Conservation (phyloP, 2,113 vertebrate genomes). For the Megaleporinus macrocephalus region DNA sequence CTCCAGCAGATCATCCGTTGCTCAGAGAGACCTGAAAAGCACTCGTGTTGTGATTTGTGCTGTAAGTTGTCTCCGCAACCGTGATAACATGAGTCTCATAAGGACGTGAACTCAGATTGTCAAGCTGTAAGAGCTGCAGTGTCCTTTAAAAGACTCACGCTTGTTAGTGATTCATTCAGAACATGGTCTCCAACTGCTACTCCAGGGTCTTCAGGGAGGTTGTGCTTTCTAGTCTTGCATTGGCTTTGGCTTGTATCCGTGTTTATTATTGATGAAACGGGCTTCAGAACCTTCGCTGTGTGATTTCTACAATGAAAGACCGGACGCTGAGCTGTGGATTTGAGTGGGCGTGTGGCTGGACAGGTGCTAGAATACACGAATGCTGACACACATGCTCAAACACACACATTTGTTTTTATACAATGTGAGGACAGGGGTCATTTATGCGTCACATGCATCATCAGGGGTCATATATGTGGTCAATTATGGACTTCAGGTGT, state of each 20-base stretch:
- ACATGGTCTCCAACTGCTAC: not conserved
- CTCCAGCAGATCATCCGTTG: no score
- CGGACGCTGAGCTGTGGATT: not conserved
- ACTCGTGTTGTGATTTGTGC: not conserved
- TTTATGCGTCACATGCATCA: no score
- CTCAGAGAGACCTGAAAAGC: no score
- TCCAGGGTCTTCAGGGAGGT: not conserved
- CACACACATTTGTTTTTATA: not conserved
- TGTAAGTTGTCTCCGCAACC: not conserved
- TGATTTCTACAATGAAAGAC: not conserved
- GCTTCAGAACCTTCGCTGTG: not conserved
- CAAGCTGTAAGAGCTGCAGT: not conserved
- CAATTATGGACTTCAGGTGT: no score
- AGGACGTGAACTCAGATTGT: not conserved
- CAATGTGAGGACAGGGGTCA: not conserved
- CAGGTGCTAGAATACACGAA: not conserved
- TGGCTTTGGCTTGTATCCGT: not conserved
- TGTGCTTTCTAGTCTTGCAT: not conserved
- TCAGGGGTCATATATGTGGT: no score
- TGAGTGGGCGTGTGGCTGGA: not conserved
- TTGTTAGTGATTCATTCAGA: not conserved
- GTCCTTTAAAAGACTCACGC: not conserved
- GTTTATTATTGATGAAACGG: constrained; percentile 6
- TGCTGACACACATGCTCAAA: not conserved
- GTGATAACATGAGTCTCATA: not conserved